Conservation (phyloP, 2,113 vertebrate genomes). For the Plestiodon gilberti region DNA sequence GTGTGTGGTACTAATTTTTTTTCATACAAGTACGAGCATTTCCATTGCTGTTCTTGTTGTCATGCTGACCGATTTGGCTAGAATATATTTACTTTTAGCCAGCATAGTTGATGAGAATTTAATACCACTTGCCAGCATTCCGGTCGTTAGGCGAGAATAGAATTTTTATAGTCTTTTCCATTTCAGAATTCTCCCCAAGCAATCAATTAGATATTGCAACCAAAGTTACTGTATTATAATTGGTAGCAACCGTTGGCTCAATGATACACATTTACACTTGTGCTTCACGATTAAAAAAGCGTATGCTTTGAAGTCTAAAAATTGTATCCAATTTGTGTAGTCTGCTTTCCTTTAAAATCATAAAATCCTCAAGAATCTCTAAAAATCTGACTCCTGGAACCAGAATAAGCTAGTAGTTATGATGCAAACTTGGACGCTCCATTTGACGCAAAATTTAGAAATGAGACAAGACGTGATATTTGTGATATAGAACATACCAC, state of each 20-base stretch:
- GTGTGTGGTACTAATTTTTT: background rate
- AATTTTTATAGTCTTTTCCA: background rate
- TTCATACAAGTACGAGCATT: slow-evolving; percentile 12
- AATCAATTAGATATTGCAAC: background rate
- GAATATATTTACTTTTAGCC: slow-evolving; percentile 29
- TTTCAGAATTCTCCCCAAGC: background rate
- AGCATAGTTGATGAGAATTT: slow-evolving; percentile 24
- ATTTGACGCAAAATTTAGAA: too few species aligned
- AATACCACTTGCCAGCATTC: slow-evolving; percentile 18
- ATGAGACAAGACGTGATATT: too few species aligned
- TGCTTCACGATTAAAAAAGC: background rate
- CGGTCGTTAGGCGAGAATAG: slow-evolving; percentile 13
- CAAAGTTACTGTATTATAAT: background rate
- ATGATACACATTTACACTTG: background rate
- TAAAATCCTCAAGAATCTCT: too few species aligned
- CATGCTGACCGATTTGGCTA: slow-evolving; percentile 21
- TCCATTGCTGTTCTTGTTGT: slow-evolving; percentile 35
- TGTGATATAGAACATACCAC: too few species aligned
- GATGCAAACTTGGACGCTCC: too few species aligned
- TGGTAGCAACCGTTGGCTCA: background rate
- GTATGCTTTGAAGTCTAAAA: background rate
- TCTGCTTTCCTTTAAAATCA: too few species aligned
- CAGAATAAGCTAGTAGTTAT: too few species aligned
- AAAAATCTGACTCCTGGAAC: too few species aligned
- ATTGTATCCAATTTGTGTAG: background rate